phyloP scores from a whole-genome alignment of 2,797 vertebrate species.

The Balearica regulorum region DNA sequence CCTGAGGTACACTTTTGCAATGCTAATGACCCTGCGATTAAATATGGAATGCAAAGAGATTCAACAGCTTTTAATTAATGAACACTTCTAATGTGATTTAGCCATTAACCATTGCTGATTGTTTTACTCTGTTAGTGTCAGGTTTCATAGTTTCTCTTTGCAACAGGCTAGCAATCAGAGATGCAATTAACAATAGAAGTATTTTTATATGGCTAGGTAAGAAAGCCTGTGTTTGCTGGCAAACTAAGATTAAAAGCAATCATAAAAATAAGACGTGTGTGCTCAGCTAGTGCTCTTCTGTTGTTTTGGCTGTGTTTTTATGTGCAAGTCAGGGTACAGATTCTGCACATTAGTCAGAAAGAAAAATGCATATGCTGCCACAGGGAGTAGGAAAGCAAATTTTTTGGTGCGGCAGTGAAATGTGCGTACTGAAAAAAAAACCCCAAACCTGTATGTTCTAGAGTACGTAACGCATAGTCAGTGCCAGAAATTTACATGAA shows the following conservation, averaged over 20 bases:
- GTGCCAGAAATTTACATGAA: slow-evolving; percentile 63
- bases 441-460: slow-evolving; percentile 38
- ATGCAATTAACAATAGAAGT: slow-evolving; percentile 51
- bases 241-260: slow-evolving; percentile 71
- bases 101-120: slow-evolving; percentile 35
- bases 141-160: not conserved
- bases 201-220: slow-evolving; percentile 36
- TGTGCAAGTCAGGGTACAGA: slow-evolving; percentile 64
- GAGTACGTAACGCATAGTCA: slow-evolving; percentile 32
- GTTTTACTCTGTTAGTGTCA: slow-evolving; percentile 6
- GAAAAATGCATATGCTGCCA: slow-evolving; percentile 69
- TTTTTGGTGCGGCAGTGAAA: slow-evolving; percentile 56
- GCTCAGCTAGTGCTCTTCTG: slow-evolving; percentile 39
- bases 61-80: slow-evolving; percentile 56
- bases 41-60: not conserved
- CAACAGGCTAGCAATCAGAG: slow-evolving; percentile 50
- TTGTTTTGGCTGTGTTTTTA: slow-evolving; percentile 63
- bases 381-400: slow-evolving; percentile 56
- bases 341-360: slow-evolving; percentile 76
- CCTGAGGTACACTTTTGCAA: not conserved
- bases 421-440: slow-evolving; percentile 12
- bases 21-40: slow-evolving; percentile 22
- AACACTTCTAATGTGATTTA: not conserved
- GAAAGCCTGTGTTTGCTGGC: slow-evolving; percentile 57
- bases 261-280: slow-evolving; percentile 66